Evolutionary conservation across 2,888 invertebrate species (phyloP).

Genomic region (Podotricha telesiphe): DNA sequence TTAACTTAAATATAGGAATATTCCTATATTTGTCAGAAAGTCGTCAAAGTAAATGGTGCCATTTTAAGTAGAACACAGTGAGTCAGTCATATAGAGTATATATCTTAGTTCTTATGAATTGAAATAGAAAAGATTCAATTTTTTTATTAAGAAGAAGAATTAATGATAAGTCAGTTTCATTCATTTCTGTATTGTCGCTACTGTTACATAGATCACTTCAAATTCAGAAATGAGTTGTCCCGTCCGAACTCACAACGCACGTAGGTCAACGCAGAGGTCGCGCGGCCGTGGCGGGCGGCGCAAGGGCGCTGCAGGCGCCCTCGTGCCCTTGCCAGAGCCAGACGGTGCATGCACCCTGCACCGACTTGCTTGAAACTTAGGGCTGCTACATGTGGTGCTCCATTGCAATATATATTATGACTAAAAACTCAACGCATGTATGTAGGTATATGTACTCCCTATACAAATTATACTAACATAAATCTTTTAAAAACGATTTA

Average conservation of each 20-base stretch:
- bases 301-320: constrained; percentile 62
- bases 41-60: no score
- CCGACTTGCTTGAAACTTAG: constrained; percentile 31
- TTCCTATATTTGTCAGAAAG: no score
- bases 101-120: no score
- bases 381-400: constrained; percentile 12
- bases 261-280: constrained; percentile 48
- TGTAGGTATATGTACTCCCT: background rate
- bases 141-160: no score
- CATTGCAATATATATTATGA: background rate
- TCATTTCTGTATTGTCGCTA: background rate
- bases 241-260: constrained; percentile 23
- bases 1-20: no score
- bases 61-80: no score
- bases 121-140: no score
- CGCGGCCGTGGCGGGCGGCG: constrained; percentile 48
- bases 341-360: constrained; percentile 71
- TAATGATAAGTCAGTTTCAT: no score
- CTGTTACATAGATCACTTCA: constrained; percentile 36
- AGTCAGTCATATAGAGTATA: no score
- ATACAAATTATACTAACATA: no score
- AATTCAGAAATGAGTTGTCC: constrained; percentile 34
- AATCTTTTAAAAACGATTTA: no score
- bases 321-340: constrained; percentile 62
- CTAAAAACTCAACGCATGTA: background rate